These are phyloP conservation scores for Passer domesticus DNA, from an alignment of 2,113 vertebrate species.

Conservation along the genomic window DNA sequence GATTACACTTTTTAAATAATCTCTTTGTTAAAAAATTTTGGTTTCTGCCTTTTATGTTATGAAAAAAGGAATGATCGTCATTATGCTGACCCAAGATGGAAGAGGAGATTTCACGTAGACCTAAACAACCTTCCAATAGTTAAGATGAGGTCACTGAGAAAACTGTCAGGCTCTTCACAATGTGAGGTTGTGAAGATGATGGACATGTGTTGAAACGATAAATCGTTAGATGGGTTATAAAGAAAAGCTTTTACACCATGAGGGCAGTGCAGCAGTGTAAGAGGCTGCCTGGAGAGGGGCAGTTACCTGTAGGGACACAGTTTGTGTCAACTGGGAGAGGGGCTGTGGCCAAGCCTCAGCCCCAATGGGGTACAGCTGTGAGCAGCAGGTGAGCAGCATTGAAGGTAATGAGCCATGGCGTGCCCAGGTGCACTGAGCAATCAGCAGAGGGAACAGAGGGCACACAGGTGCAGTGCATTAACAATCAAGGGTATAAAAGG, in stretches of 20 bases:
- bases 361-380: not conserved
- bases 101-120: not conserved
- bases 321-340: not conserved
- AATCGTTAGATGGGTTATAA: not conserved
- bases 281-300: not conserved
- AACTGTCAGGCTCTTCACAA: not conserved
- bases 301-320: not conserved
- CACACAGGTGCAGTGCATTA: not conserved
- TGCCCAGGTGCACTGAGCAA: not conserved
- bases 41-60: not conserved
- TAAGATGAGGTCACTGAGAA: not conserved
- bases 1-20: not conserved
- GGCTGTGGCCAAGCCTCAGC: not conserved
- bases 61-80: not conserved
- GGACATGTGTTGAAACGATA: not conserved
- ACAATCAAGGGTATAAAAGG: not conserved
- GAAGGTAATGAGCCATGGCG: not conserved
- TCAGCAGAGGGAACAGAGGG: not conserved
- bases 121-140: not conserved
- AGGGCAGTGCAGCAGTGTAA: not conserved
- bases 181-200: rapidly evolving
- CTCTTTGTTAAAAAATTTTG: not conserved
- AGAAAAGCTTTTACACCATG: not conserved
- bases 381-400: not conserved
- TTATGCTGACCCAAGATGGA: not conserved